These are phyloP conservation scores for Henricia sp. DNA, from an alignment of 53 echinoderm and acorn worm genomes.

Conservation along the genomic window DNA sequence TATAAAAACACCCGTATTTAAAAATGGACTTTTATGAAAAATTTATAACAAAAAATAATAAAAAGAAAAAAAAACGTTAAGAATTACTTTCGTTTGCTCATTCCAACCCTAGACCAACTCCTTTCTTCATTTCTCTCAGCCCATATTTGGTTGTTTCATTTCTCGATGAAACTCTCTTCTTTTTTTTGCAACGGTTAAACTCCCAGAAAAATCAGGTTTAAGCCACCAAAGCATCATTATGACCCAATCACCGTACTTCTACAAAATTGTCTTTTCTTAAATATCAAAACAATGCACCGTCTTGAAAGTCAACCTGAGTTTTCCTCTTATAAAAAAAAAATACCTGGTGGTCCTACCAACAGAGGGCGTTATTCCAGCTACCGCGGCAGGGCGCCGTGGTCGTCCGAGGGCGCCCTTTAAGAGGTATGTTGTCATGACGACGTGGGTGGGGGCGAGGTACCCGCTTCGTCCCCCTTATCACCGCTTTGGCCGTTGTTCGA, in stretches of 20 bases:
- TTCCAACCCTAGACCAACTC: neutral
- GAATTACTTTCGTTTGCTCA: neutral
- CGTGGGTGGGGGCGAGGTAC: neutral
- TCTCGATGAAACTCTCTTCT: neutral
- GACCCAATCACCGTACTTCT: neutral
- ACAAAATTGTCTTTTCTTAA: neutral
- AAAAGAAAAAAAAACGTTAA: neutral
- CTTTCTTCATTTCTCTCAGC: neutral
- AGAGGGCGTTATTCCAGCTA: constrained; percentile 37
- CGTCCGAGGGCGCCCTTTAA: neutral
- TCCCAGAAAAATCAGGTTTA: neutral
- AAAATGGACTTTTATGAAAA: constrained; percentile 43
- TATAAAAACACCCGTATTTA: constrained; percentile 54
- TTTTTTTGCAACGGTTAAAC: no score
- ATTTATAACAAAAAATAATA: neutral
- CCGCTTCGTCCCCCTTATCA: neutral
- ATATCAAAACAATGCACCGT: constrained; percentile 45
- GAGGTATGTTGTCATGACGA: neutral
- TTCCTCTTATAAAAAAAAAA: neutral
- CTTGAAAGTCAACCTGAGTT: constrained; percentile 67
- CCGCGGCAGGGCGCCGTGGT: constrained; percentile 7
- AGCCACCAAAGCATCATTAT: constrained; percentile 20
- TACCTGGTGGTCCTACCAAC: neutral
- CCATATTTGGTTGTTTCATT: no score
- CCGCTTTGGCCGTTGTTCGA: neutral